Conservation (phyloP, 2,113 vertebrate species). For the Irena cyanogastra region DNA sequence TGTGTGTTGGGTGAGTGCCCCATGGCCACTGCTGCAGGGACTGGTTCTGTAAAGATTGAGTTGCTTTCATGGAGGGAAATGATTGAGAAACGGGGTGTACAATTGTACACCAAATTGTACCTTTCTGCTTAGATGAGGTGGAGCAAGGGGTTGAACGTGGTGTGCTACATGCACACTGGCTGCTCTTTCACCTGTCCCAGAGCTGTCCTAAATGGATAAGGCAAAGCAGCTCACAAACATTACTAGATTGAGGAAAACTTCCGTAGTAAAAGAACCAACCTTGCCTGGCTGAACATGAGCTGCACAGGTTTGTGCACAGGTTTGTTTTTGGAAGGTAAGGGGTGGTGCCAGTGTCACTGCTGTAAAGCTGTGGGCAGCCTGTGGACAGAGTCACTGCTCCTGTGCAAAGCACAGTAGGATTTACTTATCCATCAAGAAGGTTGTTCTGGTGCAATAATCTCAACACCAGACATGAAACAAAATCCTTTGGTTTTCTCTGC, state of each 20-base stretch:
- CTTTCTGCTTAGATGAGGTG: neutral
- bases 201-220: neutral
- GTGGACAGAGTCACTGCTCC: neutral
- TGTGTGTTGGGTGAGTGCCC: neutral
- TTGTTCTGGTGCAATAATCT: neutral
- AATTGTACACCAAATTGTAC: neutral
- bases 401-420: neutral
- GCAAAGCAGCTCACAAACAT: neutral
- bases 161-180: neutral
- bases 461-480: neutral
- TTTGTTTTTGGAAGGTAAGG: neutral
- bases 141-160: neutral
- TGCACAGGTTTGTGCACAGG: neutral
- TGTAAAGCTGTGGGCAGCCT: neutral
- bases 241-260: neutral
- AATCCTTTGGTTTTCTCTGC: neutral
- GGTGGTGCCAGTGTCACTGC: accelerated
- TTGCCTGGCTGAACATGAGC: neutral
- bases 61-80: neutral
- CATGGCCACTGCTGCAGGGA: neutral
- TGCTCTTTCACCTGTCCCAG: neutral
- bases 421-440: neutral
- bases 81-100: neutral
- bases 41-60: neutral
- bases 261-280: neutral